Evolutionary conservation across 2,797 vertebrate genomes (phyloP).

Genomic region (Tinamus major): DNA sequence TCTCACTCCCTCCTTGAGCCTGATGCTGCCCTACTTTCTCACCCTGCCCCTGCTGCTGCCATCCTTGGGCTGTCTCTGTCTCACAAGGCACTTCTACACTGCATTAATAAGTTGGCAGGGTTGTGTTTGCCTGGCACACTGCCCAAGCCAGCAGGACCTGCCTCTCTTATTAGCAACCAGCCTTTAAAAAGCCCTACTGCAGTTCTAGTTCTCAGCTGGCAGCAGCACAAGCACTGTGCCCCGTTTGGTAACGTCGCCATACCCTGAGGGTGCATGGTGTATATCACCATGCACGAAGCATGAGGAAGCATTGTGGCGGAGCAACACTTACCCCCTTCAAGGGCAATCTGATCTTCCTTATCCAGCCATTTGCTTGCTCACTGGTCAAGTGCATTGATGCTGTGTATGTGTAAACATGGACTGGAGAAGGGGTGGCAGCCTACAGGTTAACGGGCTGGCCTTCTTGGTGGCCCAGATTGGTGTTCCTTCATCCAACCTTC

Average conservation of each 20-base stretch:
- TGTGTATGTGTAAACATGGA: rapidly evolving
- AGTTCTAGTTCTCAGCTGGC: not conserved
- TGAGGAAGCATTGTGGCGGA: rapidly evolving
- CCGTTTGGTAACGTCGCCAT: rapidly evolving
- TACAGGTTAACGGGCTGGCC: not conserved
- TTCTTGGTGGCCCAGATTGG: rapidly evolving
- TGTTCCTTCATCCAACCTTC: too few species aligned
- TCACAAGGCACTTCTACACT: rapidly evolving
- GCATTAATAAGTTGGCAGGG: not conserved
- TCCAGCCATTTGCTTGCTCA: not conserved
- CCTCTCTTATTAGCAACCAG: not conserved
- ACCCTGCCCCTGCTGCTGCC: not conserved
- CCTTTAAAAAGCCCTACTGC: not conserved
- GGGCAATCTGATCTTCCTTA: rapidly evolving
- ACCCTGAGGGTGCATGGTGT: rapidly evolving
- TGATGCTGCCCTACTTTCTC: not conserved
- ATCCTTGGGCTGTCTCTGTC: rapidly evolving
- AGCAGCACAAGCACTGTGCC: not conserved
- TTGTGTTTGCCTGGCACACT: rapidly evolving
- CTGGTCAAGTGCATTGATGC: too few species aligned
- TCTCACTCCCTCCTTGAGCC: not conserved
- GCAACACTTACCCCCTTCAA: not conserved
- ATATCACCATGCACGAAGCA: too few species aligned
- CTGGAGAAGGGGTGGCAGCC: not conserved
- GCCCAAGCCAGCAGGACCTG: not conserved